Conservation (phyloP, 1,140 invertebrate genomes). For the Dinoponera quadriceps region DNA sequence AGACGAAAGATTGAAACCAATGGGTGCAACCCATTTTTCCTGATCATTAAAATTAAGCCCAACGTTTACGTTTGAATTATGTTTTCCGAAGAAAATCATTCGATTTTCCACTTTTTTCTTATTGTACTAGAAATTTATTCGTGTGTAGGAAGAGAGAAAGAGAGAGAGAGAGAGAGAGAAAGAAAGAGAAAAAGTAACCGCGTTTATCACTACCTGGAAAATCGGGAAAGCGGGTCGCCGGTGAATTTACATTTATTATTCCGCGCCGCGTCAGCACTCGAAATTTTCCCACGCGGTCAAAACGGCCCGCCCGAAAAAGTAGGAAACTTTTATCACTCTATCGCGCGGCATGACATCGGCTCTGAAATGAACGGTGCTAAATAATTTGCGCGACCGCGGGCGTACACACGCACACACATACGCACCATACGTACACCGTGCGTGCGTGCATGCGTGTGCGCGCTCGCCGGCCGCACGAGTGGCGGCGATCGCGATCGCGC, state of each 20-base stretch:
- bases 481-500: slow-evolving; percentile 56
- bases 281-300: background rate
- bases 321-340: slow-evolving; percentile 52
- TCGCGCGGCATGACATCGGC: slow-evolving; percentile 37
- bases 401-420: too few species aligned
- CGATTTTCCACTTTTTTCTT: too few species aligned
- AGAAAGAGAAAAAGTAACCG: background rate
- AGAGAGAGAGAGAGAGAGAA: too few species aligned
- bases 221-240: background rate
- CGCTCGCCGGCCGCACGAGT: slow-evolving; percentile 59
- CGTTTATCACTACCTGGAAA: background rate
- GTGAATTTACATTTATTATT: slow-evolving; percentile 3
- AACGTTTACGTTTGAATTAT: too few species aligned
- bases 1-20: too few species aligned
- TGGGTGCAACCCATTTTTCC: too few species aligned
- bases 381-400: slow-evolving; percentile 54
- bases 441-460: background rate
- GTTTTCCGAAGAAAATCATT: too few species aligned
- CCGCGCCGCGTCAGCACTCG: background rate
- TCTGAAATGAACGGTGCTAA: slow-evolving; percentile 58
- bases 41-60: too few species aligned
- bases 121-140: background rate
- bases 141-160: too few species aligned
- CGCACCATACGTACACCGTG: too few species aligned
- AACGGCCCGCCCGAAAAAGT: slow-evolving; percentile 46